Evolutionary conservation across 2,888 invertebrate species (phyloP).

Genomic region (Malthinus flaveolus): DNA sequence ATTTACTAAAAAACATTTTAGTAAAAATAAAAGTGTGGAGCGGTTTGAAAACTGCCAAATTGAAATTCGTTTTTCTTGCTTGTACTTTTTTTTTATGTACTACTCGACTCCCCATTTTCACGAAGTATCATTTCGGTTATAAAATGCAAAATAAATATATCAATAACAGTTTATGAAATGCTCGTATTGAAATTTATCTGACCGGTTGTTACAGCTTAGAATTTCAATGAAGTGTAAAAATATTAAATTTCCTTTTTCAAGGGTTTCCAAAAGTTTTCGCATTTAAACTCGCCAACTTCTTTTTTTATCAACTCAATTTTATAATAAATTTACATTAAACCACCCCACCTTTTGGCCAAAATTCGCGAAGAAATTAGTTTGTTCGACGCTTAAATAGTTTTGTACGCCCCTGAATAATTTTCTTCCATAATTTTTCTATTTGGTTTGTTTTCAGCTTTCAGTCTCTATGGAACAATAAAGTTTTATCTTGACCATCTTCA

Average conservation of each 20-base stretch:
- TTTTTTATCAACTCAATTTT: neutral
- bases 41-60: neutral
- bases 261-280: conserved; percentile 3
- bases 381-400: neutral
- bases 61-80: neutral
- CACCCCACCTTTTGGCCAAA: too few species aligned
- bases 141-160: conserved; percentile 20
- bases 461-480: conserved; percentile 41
- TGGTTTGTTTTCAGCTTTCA: conserved; percentile 43
- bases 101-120: neutral
- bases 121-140: conserved; percentile 9
- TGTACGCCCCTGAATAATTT: conserved; percentile 19
- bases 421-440: conserved; percentile 40
- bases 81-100: neutral
- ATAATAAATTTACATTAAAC: too few species aligned
- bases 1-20: conserved; percentile 1
- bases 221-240: conserved; percentile 15
- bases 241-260: conserved; percentile 14
- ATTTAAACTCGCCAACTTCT: neutral
- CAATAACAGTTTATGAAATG: conserved; percentile 19
- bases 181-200: conserved; percentile 18
- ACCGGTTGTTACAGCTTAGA: conserved; percentile 16
- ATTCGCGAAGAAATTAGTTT: too few species aligned
- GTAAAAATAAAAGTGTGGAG: neutral
- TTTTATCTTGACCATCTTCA: conserved; percentile 41